Evolutionary conservation across 2,888 invertebrate species (phyloP), one percentile per base, ranked within the genome.

Genomic region (Icerya purchasi): DNA sequence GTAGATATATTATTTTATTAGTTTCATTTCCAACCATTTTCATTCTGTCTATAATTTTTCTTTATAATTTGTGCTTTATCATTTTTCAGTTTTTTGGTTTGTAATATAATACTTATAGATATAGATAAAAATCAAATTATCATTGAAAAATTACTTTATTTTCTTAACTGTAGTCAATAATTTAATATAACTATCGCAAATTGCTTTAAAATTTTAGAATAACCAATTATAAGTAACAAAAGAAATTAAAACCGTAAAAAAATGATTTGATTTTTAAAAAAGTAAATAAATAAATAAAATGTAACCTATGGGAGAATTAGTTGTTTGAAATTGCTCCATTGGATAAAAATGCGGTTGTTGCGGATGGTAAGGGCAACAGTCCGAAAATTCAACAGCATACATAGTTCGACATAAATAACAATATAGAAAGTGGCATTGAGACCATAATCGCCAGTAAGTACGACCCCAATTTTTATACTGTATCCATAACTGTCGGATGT

Each of bases 391-490:
- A 1, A 81, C 78, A 0, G 87, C 84, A 68, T 86, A 88, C 70
- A 79, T 80, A 49, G 77, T 78, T 67, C 85, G 84, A 68, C 91
- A 92, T 1, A 79, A 77, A 55, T 80, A 78, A 68, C 94, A 94
- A 61, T 79, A 79, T 22, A 93, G 74, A 72, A 83, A 88, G 72
- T 94, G 93, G 64, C 89, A 83, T 67, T 86, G 84, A 0, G 89
- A 89, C 93, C 93, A 93, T 54, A 93, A 73, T 53, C 86, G 78
- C 94, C 94, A 94, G 72, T 93, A 94, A 2, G 92, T 89, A 68
- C 82, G 82, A 1, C 90, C 77, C 94, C 94, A 94, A 0, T 84
- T 82, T 63, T 86, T 84, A 61, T 90, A 74, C 68, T 86, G 83
- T 20, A 79, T 79, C 68, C 85, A 84, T 62, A 91, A 71, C 68